These are phyloP conservation scores for Drosophila niveifrons DNA, from an alignment of 2,888 invertebrate species.

Conservation along the genomic window DNA sequence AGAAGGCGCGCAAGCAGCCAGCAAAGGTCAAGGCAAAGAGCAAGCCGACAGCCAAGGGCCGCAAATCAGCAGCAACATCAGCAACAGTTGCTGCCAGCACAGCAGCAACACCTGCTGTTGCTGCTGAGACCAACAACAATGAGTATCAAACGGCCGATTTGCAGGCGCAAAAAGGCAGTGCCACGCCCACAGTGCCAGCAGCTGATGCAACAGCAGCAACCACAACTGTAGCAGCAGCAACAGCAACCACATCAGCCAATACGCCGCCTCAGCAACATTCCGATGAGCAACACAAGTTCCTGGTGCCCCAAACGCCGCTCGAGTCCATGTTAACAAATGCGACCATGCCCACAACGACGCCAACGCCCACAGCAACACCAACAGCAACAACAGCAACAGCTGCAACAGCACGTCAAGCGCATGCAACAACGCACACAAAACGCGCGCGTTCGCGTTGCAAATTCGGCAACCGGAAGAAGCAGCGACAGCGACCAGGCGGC, in stretches of 20 bases:
- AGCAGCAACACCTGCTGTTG: conserved; percentile 6
- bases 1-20: conserved; percentile 57
- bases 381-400: conserved; percentile 8
- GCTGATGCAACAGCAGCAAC: conserved; percentile 24
- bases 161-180: conserved; percentile 57
- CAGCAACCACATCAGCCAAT: conserved; percentile 31
- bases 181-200: conserved; percentile 49
- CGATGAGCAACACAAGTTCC: conserved; percentile 80
- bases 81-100: conserved; percentile 21
- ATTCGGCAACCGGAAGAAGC: conserved; percentile 84
- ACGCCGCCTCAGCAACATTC: conserved; percentile 69
- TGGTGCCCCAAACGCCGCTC: conserved; percentile 70
- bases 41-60: conserved; percentile 42
- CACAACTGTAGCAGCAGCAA: conserved; percentile 45
- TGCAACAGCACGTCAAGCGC: conserved; percentile 32
- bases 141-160: conserved; percentile 67
- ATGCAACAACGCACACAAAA: conserved; percentile 70
- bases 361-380: conserved; percentile 14
- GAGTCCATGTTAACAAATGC: conserved; percentile 34
- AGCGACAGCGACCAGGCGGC: conserved; percentile 80
- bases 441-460: conserved; percentile 84
- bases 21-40: conserved; percentile 40
- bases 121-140: conserved; percentile 75
- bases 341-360: conserved; percentile 32
- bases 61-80: conserved; percentile 25